Base-by-base conservation (phyloP, 2,888 invertebrate genomes). In the Hemithea aestivaria region DNA sequence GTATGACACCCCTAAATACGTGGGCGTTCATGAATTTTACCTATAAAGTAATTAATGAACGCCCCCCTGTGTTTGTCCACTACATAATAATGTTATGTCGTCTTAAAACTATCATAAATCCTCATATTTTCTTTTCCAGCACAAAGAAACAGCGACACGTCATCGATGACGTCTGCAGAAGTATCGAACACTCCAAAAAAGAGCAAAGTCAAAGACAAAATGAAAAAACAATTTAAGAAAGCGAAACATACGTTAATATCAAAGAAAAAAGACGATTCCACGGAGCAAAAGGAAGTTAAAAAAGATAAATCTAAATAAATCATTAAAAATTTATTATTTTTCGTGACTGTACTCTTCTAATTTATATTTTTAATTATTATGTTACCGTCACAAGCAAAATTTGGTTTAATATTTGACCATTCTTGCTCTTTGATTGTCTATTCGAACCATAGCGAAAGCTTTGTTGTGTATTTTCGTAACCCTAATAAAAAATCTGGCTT, bases 221-320 rank as follows among this genome's bases (percentile, higher is more conserved):
- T 87, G 9, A 87, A 85, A 54, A 87, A 84, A 54, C 87, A 87
- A 58, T 59, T 87, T 2, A 87, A 87, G 52, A 87, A 83, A 57
- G 87, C 85, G 1, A 87, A 87, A 52, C 78, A 87, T 38, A 58
- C 81, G 1, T 62, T 87, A 23, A 79, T 81, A 35, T 56, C 79
- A 1, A 84, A 85, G 67, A 85, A 82, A 57, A 84, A 84, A 48
- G 82, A 84, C 8, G 83, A 74, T 20, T 56, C 64, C 2, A 36
- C 50, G 30, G 69, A 71, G n/a, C 58, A 59, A 21, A 75, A 73
- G 48, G 70, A 79, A 23, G 38, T 21, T 12, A 48, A 48, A 28
- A 41, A 45, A 26, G 35, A 40, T 7, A 51, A 70, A 61, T 48
- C 69, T 1, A 81, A 80, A 59, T 73, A 54, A 45, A 66, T 41